phyloP scores from a whole-genome alignment of 2,888 invertebrate species.

The Embidobia sp. region DNA sequence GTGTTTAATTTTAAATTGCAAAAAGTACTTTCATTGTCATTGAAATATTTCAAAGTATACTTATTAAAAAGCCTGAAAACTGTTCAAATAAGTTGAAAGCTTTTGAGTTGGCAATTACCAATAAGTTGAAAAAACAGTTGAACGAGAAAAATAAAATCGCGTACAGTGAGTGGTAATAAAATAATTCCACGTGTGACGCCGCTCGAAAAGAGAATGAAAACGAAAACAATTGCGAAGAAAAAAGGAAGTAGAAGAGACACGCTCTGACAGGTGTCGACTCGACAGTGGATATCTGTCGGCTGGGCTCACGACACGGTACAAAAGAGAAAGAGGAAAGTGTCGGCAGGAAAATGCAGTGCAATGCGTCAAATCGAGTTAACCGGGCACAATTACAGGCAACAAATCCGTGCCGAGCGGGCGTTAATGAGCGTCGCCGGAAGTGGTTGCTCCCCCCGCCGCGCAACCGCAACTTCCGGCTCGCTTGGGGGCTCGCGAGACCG shows the following conservation, averaged over 20 bases:
- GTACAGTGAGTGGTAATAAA: background rate
- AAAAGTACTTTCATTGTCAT: no score
- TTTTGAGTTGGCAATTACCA: no score
- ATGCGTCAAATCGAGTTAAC: constrained; percentile 78
- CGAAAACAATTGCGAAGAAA: constrained; percentile 42
- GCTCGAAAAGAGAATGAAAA: constrained; percentile 10
- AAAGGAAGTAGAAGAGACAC: constrained; percentile 57
- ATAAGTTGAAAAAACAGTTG: no score
- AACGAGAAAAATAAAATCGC: no score
- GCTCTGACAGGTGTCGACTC: constrained; percentile 63
- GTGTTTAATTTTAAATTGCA: no score
- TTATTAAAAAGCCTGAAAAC: no score
- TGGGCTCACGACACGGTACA: constrained; percentile 16
- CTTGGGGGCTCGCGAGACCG: constrained; percentile 74
- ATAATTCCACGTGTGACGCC: background rate
- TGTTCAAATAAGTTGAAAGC: no score
- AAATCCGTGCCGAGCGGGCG: constrained; percentile 79
- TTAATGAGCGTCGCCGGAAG: constrained; percentile 81
- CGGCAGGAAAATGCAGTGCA: constrained; percentile 66
- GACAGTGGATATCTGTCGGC: constrained; percentile 48
- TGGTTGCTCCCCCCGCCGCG: constrained; percentile 63
- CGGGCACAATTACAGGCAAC: constrained; percentile 78
- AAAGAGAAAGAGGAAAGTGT: constrained; percentile 57
- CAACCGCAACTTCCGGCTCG: constrained; percentile 77
- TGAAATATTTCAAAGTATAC: no score